phyloP scores from a whole-genome alignment of 2,113 vertebrate species.

The Rissa tridactyla region DNA sequence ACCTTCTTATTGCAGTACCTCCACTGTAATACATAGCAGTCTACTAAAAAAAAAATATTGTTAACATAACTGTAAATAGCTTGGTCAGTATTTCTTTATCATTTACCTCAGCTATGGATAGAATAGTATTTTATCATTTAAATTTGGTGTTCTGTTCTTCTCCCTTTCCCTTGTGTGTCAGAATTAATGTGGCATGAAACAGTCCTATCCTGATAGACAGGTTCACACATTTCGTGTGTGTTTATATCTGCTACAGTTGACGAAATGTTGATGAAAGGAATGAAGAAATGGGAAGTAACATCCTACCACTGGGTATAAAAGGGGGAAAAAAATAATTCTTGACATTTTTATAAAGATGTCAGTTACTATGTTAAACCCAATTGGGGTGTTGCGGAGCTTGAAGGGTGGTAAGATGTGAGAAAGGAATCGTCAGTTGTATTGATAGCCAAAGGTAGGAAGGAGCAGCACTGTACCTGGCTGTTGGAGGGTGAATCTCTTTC shows the following conservation, averaged over 20 bases:
- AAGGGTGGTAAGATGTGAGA: not conserved
- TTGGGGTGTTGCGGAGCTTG: not conserved
- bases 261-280: not conserved
- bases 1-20: not conserved
- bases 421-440: not conserved
- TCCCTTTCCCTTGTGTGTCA: not conserved
- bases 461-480: not conserved
- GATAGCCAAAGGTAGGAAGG: not conserved
- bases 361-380: not conserved
- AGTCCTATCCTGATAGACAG: not conserved
- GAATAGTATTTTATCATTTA: not conserved
- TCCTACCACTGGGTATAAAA: not conserved
- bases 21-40: not conserved
- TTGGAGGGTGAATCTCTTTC: not conserved
- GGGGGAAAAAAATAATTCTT: fast-evolving
- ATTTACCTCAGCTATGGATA: not conserved
- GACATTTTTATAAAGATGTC: not conserved
- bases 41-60: not conserved
- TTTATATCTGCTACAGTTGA: not conserved
- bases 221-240: not conserved
- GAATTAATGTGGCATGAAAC: not conserved
- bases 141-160: not conserved
- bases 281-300: not conserved
- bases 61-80: not conserved
- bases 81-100: not conserved